phyloP scores from a whole-genome alignment of 2,888 invertebrate genomes.

The Psylliodes chrysocephalus region DNA sequence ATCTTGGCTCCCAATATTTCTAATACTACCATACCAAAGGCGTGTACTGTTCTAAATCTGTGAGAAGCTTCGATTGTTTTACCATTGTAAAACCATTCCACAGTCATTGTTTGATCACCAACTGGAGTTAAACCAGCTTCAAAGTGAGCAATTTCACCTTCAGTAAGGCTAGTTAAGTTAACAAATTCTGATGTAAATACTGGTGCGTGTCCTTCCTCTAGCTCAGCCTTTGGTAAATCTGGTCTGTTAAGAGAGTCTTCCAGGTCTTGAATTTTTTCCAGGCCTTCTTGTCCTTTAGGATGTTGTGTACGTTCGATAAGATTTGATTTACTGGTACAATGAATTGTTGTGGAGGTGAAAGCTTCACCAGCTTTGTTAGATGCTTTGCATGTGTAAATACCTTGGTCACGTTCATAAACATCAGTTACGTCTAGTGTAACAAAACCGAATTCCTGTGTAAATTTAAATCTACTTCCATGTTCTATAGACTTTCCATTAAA shows the following conservation, averaged over 20 bases:
- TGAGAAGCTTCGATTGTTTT: slow-evolving; percentile 89
- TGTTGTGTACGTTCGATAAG: slow-evolving; percentile 91
- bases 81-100: slow-evolving; percentile 97
- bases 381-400: slow-evolving; percentile 92
- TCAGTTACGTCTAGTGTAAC: slow-evolving; percentile 93
- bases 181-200: slow-evolving; percentile 89
- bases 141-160: slow-evolving; percentile 97
- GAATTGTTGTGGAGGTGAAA: slow-evolving; percentile 89
- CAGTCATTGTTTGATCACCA: slow-evolving; percentile 92
- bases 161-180: slow-evolving; percentile 83
- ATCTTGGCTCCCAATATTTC: slow-evolving; percentile 95
- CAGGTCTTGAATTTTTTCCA: slow-evolving; percentile 90
- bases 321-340: slow-evolving; percentile 82
- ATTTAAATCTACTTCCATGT: slow-evolving; percentile 89
- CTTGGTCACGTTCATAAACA: slow-evolving; percentile 92
- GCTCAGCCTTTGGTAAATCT: slow-evolving; percentile 74
- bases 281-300: slow-evolving; percentile 93
- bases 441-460: slow-evolving; percentile 95
- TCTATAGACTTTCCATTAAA: slow-evolving; percentile 90
- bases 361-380: slow-evolving; percentile 90
- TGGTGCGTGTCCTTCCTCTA: slow-evolving; percentile 85
- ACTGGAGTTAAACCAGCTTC: slow-evolving; percentile 96
- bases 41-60: slow-evolving; percentile 91
- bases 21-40: slow-evolving; percentile 96
- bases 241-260: slow-evolving; percentile 85